These are phyloP conservation scores for Pogonocherus hispidulus DNA, from an alignment of 2,888 invertebrate genomes.

Conservation along the genomic window DNA sequence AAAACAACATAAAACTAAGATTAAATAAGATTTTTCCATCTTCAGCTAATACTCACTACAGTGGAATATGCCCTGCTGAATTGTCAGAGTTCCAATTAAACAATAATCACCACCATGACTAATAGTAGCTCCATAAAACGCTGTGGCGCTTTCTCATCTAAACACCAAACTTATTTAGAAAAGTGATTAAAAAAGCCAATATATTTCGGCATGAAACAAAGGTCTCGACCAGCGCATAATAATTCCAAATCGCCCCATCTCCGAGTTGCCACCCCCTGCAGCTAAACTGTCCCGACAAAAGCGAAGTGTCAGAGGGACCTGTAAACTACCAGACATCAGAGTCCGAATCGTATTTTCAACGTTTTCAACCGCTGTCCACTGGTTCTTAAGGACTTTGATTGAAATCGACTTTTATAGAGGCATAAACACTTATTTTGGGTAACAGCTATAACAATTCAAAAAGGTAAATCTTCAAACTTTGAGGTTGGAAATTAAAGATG, in stretches of 20 bases:
- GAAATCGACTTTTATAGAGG: constrained; percentile 38
- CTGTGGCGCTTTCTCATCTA: not conserved
- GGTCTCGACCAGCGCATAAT: constrained; percentile 47
- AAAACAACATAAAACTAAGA: no score
- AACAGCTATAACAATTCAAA: no score
- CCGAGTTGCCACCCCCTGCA: constrained; percentile 57
- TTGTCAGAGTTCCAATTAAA: not conserved
- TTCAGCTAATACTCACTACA: no score
- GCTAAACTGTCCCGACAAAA: constrained; percentile 62
- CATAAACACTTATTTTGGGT: constrained; percentile 39
- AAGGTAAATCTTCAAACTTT: no score
- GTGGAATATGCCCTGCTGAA: not conserved
- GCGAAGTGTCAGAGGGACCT: constrained; percentile 58
- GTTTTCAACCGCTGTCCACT: constrained; percentile 33
- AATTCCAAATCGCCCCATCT: constrained; percentile 51
- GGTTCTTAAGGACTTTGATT: constrained; percentile 38
- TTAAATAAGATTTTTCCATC: no score
- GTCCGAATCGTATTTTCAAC: constrained; percentile 19
- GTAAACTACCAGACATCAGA: constrained; percentile 50
- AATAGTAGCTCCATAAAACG: not conserved
- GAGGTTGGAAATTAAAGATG: no score
- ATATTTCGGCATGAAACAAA: constrained; percentile 60
- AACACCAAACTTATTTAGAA: constrained; percentile 8
- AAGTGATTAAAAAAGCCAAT: constrained; percentile 58
- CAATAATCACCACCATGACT: not conserved